Evolutionary conservation across 2,113 vertebrate genomes (phyloP), one percentile per base, ranked within the genome.

Genomic region (Polypterus senegalus): DNA sequence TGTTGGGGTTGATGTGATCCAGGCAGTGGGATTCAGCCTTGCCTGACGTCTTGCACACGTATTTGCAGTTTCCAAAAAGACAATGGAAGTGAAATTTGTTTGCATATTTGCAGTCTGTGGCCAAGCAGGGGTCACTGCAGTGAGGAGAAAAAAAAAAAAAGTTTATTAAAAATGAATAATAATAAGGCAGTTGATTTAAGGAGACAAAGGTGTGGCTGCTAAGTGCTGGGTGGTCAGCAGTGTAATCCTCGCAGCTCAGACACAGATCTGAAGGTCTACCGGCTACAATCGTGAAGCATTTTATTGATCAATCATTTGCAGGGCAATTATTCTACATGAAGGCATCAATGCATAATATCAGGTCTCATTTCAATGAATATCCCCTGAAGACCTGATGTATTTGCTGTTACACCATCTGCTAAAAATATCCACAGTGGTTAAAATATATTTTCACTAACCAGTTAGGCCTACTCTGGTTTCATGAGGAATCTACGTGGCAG

Each of bases 31-130:
- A 98, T 75, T 99, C 96, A 0, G 96, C 96, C 81, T 99, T 99
- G 65, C 94, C 96, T 0, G 96, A 97, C 45, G 94, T 98, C 80
- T 99, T 99, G 79, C 96, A 99, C 69, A 99, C 94, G 6, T 99
- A 99, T 80, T 99, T 99, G 93, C 96, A 99, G 79, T 96, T 98
- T 70, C 96, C 96, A 58, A 98, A 99, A 75, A 99, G 88, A 84
- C 96, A 99, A 83, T 99, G 96, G 86, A 99, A 99, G 84, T 99
- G 96, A 83, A 98, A 97, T 82, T 98, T 97, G 84, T 95, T 98
- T 75, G 94, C 91, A 43, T 99, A 99, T 77, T 99, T 99, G 82
- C 96, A 99, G 85, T 99, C 96, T 0, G 94, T 98, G 49, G 94
- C 88, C 72, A 99, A 83, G 76, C 96, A 99, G 59, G 94, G 94